Evolutionary conservation across 2,888 invertebrate genomes (phyloP).

Genomic region (Pterobdella sp.): DNA sequence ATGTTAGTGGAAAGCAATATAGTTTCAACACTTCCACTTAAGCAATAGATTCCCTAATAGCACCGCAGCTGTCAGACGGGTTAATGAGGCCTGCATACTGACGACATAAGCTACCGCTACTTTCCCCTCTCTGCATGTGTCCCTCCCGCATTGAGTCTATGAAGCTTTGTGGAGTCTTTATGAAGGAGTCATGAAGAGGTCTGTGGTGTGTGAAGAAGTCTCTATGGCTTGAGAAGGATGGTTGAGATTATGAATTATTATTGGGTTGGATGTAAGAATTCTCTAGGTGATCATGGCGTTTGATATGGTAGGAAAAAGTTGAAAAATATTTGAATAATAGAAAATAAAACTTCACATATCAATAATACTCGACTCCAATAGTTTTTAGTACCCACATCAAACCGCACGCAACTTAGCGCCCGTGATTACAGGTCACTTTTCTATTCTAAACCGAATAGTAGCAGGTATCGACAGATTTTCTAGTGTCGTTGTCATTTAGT

Average conservation of each 20-base stretch:
- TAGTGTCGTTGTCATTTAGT: too few species aligned
- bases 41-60: slow-evolving; percentile 25
- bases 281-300: not conserved
- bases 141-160: not conserved
- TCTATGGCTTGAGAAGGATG: not conserved
- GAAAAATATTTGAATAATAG: too few species aligned
- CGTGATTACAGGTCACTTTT: too few species aligned
- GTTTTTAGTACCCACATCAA: too few species aligned
- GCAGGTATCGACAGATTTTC: too few species aligned
- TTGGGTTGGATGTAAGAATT: not conserved
- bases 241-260: not conserved
- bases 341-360: too few species aligned
- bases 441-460: too few species aligned
- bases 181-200: slow-evolving; percentile 3
- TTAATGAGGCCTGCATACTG: slow-evolving; percentile 24
- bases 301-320: too few species aligned
- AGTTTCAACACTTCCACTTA: not conserved
- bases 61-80: slow-evolving; percentile 10
- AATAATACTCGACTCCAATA: too few species aligned
- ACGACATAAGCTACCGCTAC: slow-evolving; percentile 17
- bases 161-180: not conserved
- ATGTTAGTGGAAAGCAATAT: not conserved
- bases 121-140: slow-evolving; percentile 6
- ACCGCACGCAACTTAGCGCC: too few species aligned
- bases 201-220: not conserved